Evolutionary conservation across 2,797 vertebrate species (phyloP).

Genomic region (Alcedo quadribrachys): DNA sequence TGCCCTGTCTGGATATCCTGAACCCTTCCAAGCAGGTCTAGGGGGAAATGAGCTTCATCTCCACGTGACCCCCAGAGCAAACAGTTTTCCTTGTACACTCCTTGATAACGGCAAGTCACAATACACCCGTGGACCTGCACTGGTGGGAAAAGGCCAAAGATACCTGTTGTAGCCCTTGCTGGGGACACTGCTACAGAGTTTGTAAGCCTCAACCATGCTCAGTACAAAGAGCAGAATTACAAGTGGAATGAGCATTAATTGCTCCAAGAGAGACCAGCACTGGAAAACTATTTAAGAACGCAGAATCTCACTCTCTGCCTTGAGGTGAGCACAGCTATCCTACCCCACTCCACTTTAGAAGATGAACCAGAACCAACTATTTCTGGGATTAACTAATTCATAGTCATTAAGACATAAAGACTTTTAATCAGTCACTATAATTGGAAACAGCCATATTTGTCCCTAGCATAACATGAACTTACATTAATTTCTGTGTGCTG

Average conservation of each 20-base stretch:
- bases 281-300: not conserved
- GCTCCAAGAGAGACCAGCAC: not conserved
- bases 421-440: not conserved
- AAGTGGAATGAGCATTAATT: not conserved
- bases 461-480: not conserved
- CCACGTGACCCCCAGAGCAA: not conserved
- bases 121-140: not conserved
- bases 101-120: not conserved
- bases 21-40: not conserved
- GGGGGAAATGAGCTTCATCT: not conserved
- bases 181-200: rapidly evolving
- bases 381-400: not conserved
- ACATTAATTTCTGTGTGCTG: not conserved
- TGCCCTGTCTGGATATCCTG: rapidly evolving
- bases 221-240: not conserved
- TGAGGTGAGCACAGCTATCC: not conserved
- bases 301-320: not conserved
- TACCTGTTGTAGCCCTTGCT: not conserved
- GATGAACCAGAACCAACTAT: not conserved
- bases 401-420: not conserved
- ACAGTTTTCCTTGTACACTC: not conserved
- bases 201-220: not conserved
- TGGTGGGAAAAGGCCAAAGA: not conserved
- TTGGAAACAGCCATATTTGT: not conserved
- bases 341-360: not conserved